These are phyloP conservation scores for Helicoverpa assulta DNA, from an alignment of 2,888 invertebrate genomes.

Conservation along the genomic window DNA sequence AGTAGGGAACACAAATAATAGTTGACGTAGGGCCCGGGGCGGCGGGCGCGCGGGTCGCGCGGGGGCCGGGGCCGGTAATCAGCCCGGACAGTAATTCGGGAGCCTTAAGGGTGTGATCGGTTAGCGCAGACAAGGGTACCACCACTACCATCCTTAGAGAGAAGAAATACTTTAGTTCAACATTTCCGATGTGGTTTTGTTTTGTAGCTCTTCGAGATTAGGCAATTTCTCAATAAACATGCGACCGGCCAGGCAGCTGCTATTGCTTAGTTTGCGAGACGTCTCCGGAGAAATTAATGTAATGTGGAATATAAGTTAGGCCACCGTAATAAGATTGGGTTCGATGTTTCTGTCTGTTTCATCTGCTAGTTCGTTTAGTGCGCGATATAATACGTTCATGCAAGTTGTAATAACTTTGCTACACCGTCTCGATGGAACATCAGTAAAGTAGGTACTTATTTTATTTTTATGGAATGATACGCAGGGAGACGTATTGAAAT, in stretches of 20 bases:
- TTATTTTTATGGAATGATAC: constrained; percentile 44
- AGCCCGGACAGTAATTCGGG: constrained; percentile 89
- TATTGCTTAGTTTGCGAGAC: constrained; percentile 85
- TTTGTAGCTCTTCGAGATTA: constrained; percentile 89
- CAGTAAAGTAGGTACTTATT: constrained; percentile 34
- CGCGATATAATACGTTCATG: constrained; percentile 67
- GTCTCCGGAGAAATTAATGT: constrained; percentile 89
- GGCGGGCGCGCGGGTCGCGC: constrained; percentile 64
- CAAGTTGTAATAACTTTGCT: constrained; percentile 60
- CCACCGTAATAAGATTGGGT: constrained; percentile 82
- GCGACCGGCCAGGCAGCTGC: constrained; percentile 84
- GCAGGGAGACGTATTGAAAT: constrained; percentile 20
- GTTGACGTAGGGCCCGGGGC: constrained; percentile 84
- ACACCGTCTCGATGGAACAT: constrained; percentile 40
- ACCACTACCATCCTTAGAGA: constrained; percentile 86
- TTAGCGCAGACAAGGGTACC: constrained; percentile 88
- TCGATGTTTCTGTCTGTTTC: constrained; percentile 82
- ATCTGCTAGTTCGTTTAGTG: constrained; percentile 77
- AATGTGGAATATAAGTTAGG: constrained; percentile 85
- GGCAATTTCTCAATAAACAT: constrained; percentile 89
- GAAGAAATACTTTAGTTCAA: constrained; percentile 89
- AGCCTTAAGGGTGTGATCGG: constrained; percentile 90
- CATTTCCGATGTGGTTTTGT: constrained; percentile 89
- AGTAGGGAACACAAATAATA: constrained; percentile 89
- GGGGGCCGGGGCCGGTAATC: constrained; percentile 80